phyloP scores from a whole-genome alignment of 2,113 vertebrate species.

The Poeciliopsis occidentalis region DNA sequence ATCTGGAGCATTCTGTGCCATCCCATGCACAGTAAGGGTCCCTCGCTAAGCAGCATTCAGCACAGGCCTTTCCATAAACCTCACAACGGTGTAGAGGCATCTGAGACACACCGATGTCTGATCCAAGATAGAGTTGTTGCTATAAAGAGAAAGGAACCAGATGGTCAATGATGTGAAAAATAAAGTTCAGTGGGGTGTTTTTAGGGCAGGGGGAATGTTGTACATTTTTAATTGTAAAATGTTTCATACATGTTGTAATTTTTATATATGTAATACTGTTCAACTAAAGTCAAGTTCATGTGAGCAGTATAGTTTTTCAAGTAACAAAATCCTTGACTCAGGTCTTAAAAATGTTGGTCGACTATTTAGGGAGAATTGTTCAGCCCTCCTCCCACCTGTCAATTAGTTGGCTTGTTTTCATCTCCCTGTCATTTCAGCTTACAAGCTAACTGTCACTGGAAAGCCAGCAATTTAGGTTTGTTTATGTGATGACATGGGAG shows the following conservation, averaged over 20 bases:
- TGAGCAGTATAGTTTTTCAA: not conserved
- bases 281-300: too few relatives aligned
- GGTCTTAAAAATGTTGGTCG: constrained; percentile 18
- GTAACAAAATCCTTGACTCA: constrained; percentile 9
- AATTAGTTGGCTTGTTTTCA: constrained; percentile 31
- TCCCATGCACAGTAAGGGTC: constrained; percentile 99
- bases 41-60: constrained; percentile 95
- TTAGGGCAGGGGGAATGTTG: too few relatives aligned
- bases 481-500: constrained; percentile 22
- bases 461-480: constrained; percentile 37
- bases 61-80: constrained; percentile 95
- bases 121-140: constrained; percentile 98
- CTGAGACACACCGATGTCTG: constrained; percentile 88
- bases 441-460: constrained; percentile 32
- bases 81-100: constrained; percentile 95
- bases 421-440: constrained; percentile 36
- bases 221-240: too few relatives aligned
- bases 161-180: not conserved
- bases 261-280: too few relatives aligned
- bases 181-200: too few relatives aligned
- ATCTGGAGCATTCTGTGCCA: constrained; percentile 94
- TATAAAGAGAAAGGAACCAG: constrained; percentile 58
- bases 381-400: constrained; percentile 22
- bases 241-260: too few relatives aligned
- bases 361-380: constrained; percentile 18